Base-by-base conservation (phyloP, 2,888 invertebrate species). In the Ormyrus labotus region DNA sequence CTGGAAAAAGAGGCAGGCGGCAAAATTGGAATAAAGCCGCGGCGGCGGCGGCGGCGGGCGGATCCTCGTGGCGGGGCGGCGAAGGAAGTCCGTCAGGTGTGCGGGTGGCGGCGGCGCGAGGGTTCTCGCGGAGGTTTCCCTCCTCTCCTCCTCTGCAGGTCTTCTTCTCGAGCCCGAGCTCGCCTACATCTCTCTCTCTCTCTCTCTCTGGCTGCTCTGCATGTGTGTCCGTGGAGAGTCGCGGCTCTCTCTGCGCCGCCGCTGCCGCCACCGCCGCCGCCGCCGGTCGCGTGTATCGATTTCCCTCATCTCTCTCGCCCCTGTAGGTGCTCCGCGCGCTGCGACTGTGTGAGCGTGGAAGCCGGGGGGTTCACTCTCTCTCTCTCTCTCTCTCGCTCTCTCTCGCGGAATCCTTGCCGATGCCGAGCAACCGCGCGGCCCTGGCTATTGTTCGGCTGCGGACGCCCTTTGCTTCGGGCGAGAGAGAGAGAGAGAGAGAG, bases 41-140 rank as follows among this genome's bases (percentile, higher is more conserved):
- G 50, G 1, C 6, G 50, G 1, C 11, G 5, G 19, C 67, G 19
- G 67, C 19, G 34, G 10, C 11, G 61, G 13, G 45, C n/a, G 48
- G 34, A 64, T 75, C 51, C 75, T 67, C 65, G 53, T 19, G 47
- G 45, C 10, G 45, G 4, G 45, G 53, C 8, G 11, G 11, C 1
- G 57, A 89, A 89, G 87, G 90, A 90, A 90, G 90, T 90, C 90
- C 86, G 90, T 89, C 87, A 90, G 89, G 90, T 90, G 90, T 89
- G 81, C 81, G 58, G 68, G 80, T 80, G 82, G 81, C 81, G 48
- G 67, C 67, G 48, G 75, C 72, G 81, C 84, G 87, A 87, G 87
- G 50, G 5, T 9, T 47, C 87, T 87, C 87, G 86, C 85, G 85
- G 89, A 89, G 90, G 90, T 90, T 90, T 90, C 90, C 88, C 34